A percentile compares a stretch with the other conserved stretches of the same genome.
Evolutionary conservation across 1,140 invertebrate genomes (phyloP).

Genomic region (Aphaenogaster rudis): DNA sequence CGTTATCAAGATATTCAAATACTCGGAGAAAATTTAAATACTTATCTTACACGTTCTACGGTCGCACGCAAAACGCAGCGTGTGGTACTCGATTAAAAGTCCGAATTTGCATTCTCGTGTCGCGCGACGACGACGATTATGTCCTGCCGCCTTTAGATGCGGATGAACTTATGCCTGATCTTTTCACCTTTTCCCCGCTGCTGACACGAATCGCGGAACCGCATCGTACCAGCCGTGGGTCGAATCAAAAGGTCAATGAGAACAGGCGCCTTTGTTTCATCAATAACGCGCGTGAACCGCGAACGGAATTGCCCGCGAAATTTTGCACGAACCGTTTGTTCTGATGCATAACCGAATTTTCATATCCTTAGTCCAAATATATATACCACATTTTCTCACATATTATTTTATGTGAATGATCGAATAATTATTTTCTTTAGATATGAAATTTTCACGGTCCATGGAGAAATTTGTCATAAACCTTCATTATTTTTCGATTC

Average conservation of each 20-base stretch:
- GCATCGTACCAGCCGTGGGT: slow-evolving; percentile 35
- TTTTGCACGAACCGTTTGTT: slow-evolving; percentile 42
- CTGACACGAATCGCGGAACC: slow-evolving; percentile 21
- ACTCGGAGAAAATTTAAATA: slow-evolving; percentile 36
- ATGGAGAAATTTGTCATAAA: background rate
- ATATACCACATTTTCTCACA: background rate
- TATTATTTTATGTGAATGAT: background rate
- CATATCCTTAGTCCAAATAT: background rate
- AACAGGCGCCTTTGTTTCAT: slow-evolving; percentile 56
- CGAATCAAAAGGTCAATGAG: slow-evolving; percentile 67
- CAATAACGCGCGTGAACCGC: slow-evolving; percentile 54
- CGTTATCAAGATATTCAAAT: slow-evolving; percentile 39
- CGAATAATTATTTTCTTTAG: background rate
- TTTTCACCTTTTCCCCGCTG: slow-evolving; percentile 68
- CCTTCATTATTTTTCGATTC: background rate
- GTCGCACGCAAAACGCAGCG: slow-evolving; percentile 24
- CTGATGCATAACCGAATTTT: background rate
- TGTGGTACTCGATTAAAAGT: slow-evolving; percentile 26
- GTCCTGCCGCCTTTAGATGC: slow-evolving; percentile 43
- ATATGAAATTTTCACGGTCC: background rate
- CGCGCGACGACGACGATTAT: slow-evolving; percentile 56
- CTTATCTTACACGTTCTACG: background rate
- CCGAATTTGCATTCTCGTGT: slow-evolving; percentile 62
- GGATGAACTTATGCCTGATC: slow-evolving; percentile 72
- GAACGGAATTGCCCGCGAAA: slow-evolving; percentile 65